Base-by-base conservation (phyloP, 2,797 vertebrate genomes). In the Chelmon rostratus region DNA sequence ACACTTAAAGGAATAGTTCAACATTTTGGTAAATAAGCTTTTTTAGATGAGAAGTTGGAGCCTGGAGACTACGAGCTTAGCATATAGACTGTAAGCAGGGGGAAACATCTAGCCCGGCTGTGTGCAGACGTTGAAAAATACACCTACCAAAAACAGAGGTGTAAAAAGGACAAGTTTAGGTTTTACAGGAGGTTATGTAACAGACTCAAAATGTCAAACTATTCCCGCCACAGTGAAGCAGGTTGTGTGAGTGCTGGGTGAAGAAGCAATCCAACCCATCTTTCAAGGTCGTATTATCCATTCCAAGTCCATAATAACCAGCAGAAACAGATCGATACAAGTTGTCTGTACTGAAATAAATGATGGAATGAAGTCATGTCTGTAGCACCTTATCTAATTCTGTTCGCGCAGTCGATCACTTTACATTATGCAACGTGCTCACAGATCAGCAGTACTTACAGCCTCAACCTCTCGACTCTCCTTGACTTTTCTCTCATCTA, bases 361-460 rank as follows among this genome's bases (percentile, higher is more conserved):
- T 44, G 15, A 69, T 47, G 23, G 37, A 68, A 53, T 31, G 12
- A 56, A 64, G 21, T 21, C 16, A 21, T 16, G 47, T 44, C 47
- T 38, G 28, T 16, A 64, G 61, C 57, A 28, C 52, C 15, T 33
- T 44, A 13, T 25, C 42, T 61, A 23, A 42, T 49, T 44, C 73
- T 37, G n/a, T 56, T 40, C 38, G 46, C 35, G 21, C 9, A 28
- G 4, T 66, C 18, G 12, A 31, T 59, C 16, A 4, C 46, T 40
- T 65, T 23, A 65, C 11, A 70, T 76, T 42, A 64, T 2, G 56
- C 49, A 83, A 62, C 28, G 15, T 23, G 19, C 16, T 58, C 31
- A 28, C n/a, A 37, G 52, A 37, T 78, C 15, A 40, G 47, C 65
- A 52, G 19, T 8, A 37, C 66, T 38, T 5, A 28, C 15, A 61